Conservation (phyloP, 2,888 invertebrate genomes). For the Calameuta filiformis region DNA sequence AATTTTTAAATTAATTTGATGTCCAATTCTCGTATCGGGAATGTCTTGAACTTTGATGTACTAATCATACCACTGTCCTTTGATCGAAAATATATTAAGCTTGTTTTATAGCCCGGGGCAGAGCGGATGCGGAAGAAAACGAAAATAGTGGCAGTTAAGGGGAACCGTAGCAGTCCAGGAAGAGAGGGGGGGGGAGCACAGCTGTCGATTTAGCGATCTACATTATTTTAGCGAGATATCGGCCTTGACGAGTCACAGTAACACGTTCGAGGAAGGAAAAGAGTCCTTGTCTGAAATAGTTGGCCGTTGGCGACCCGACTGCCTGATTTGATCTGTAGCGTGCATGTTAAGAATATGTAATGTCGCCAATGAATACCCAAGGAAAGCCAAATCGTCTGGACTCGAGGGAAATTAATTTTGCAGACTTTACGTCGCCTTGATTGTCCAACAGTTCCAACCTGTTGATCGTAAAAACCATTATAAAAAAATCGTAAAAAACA, state of each 20-base stretch:
- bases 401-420: not conserved
- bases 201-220: conserved; percentile 3
- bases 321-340: not conserved
- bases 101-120: conserved; percentile 24
- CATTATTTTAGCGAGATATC: not conserved
- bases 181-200: not conserved
- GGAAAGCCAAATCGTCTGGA: not conserved
- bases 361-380: not conserved
- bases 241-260: not conserved
- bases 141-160: conserved; percentile 8
- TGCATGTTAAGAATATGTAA: conserved; percentile 1
- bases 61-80: not conserved
- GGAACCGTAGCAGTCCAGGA: not conserved
- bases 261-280: conserved; percentile 9
- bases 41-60: not conserved
- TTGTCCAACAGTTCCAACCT: not conserved
- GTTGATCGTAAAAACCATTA: not conserved
- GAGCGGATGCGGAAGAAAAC: conserved; percentile 20
- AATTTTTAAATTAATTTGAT: not conserved
- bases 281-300: conserved; percentile 17
- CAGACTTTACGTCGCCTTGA: not conserved
- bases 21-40: not conserved
- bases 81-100: too few species aligned
- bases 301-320: not conserved
- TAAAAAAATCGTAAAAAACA: not conserved